Evolutionary conservation across 2,797 vertebrate genomes (phyloP), one percentile per base, ranked within the genome.

Genomic region (Enteromius argenteus): DNA sequence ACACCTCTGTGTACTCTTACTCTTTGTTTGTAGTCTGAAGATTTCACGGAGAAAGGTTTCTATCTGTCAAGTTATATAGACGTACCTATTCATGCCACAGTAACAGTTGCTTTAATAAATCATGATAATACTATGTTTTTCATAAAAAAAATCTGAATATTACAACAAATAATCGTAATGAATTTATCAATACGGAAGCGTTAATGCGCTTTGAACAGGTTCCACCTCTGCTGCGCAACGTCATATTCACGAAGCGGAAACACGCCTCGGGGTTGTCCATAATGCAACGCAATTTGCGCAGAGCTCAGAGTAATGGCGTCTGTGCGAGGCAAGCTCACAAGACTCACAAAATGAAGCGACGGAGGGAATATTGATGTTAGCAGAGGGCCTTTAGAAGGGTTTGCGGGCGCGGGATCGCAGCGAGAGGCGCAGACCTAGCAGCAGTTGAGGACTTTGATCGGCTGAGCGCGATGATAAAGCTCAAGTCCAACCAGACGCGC

Each of bases 401-500:
- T 64, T 64, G n/a, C 19, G 37, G 23, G 7, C 27, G 56, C n/a
- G 23, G 75, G 23, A 79, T 44, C 13, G 58, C 15, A 46, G 27
- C 35, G 60, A 67, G 44, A 67, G 60, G 23, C 2, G 58, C 15
- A 46, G n/a, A 78, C 23, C 27, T 49, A 60, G 66, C 60, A 17
- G 62, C 11, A 51, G 42, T 64, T 21, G 27, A 78, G 23, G 39
- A 44, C 23, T 78, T 78, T 46, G 23, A 78, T 64, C 75, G 13
- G 75, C 67, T 32, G 6, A 79, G 62, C 90, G 86, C 93, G 89
- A 99, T 98, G 98, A 98, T 99, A 96, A 99, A 99, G 96, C 95
- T 97, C 88, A 99, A 99, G 95, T 98, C 96, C 79, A 98, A 97
- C 94, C 98, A 99, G 94, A 99, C 97, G 92, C 97, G 98, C 94